phyloP scores from a whole-genome alignment of 2,113 vertebrate species.

The Cichladusa arquata region DNA sequence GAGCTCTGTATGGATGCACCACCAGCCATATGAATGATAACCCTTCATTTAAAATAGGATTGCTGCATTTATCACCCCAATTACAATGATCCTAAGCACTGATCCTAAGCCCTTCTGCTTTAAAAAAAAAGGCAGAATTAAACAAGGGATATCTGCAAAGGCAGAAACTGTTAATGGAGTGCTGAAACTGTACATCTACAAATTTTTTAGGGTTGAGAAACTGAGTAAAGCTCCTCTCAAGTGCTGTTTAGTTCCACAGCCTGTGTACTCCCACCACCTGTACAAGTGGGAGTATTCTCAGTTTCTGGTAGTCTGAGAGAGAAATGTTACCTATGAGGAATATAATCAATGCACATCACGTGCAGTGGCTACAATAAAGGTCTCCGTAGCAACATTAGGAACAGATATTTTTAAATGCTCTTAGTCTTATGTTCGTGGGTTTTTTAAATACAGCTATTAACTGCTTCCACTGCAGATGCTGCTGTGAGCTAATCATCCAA shows the following conservation, averaged over 20 bases:
- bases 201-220: background rate
- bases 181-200: background rate
- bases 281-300: background rate
- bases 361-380: background rate
- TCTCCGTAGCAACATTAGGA: constrained; percentile 53
- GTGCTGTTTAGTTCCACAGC: background rate
- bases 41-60: background rate
- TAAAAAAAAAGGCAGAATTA: background rate
- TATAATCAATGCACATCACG: background rate
- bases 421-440: background rate
- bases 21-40: background rate
- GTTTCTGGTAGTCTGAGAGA: background rate
- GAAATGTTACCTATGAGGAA: background rate
- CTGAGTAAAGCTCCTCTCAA: background rate
- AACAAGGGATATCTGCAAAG: background rate
- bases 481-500: background rate
- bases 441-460: background rate
- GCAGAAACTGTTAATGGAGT: background rate
- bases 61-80: background rate
- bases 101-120: background rate
- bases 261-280: background rate
- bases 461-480: background rate
- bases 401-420: constrained; percentile 51
- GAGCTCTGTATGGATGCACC: background rate
- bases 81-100: background rate